Percentiles rank a stretch among this genome's conserved stretches.
phyloP scores from a whole-genome alignment of 2,113 vertebrate species.

The Calcarius ornatus region DNA sequence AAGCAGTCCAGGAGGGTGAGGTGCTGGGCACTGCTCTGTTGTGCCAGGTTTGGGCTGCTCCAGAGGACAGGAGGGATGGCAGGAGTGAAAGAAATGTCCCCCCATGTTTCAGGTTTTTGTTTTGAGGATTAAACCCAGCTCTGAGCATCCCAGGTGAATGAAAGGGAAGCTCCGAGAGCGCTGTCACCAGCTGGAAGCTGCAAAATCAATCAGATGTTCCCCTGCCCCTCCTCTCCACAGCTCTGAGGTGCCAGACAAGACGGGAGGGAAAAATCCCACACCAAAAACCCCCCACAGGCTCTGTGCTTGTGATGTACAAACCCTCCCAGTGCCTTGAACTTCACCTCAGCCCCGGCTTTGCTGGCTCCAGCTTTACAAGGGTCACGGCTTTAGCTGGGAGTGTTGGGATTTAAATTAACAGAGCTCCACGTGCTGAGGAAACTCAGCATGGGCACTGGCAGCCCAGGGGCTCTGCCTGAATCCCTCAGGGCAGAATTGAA shows the following conservation, averaged over 20 bases:
- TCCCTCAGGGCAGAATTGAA: accelerated
- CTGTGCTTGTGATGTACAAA: not conserved
- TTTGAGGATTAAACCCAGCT: not conserved
- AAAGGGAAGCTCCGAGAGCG: accelerated
- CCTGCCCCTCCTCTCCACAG: not conserved
- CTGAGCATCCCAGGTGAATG: not conserved
- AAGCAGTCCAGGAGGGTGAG: not conserved
- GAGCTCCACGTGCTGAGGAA: not conserved
- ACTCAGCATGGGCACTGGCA: not conserved
- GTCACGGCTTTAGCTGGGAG: not conserved
- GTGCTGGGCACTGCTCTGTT: accelerated
- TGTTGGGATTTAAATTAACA: not conserved
- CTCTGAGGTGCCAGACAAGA: not conserved
- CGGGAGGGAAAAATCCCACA: not conserved
- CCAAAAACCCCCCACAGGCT: not conserved
- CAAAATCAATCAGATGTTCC: not conserved
- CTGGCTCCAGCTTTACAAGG: not conserved
- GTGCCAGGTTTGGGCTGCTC: not conserved
- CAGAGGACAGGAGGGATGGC: not conserved
- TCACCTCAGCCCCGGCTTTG: accelerated
- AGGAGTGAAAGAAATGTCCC: not conserved
- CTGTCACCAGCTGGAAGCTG: not conserved
- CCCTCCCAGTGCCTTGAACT: not conserved
- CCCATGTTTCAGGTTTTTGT: not conserved
- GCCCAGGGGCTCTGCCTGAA: not conserved